These are phyloP conservation scores for Hippoglossus stenolepis DNA, from an alignment of 2,113 vertebrate species.

Conservation along the genomic window DNA sequence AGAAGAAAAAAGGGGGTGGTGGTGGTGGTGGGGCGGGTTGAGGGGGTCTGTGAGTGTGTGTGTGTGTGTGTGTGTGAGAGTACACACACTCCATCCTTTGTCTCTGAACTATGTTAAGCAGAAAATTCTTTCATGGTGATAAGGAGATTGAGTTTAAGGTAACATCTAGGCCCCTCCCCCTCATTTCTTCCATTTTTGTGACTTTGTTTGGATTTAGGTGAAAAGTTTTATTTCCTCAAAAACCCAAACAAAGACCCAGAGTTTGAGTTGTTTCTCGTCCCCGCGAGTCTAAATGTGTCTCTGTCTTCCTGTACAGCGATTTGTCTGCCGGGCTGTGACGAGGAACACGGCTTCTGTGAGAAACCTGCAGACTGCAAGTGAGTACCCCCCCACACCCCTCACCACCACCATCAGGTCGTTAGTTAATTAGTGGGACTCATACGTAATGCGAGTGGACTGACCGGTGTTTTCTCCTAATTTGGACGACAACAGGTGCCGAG, in stretches of 20 bases:
- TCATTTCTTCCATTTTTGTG: slow-evolving; percentile 59
- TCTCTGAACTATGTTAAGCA: slow-evolving; percentile 87
- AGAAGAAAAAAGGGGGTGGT: slow-evolving; percentile 85
- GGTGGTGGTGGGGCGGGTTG: slow-evolving; percentile 59
- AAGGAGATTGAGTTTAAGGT: slow-evolving; percentile 76
- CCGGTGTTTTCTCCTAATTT: slow-evolving; percentile 50
- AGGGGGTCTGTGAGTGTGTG: slow-evolving; percentile 54
- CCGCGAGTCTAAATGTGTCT: background rate
- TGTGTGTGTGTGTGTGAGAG: slow-evolving; percentile 55
- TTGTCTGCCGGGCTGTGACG: slow-evolving; percentile 95
- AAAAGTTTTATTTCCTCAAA: slow-evolving; percentile 1
- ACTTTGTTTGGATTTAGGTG: slow-evolving; percentile 67
- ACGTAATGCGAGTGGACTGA: slow-evolving; percentile 65
- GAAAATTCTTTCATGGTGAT: slow-evolving; percentile 85
- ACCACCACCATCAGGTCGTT: background rate
- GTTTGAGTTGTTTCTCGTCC: background rate
- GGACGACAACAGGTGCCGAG: slow-evolving; percentile 89
- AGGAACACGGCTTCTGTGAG: slow-evolving; percentile 95
- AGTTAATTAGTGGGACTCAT: background rate
- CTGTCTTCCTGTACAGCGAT: slow-evolving; percentile 84
- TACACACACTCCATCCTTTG: slow-evolving; percentile 83
- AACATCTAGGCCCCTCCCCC: background rate
- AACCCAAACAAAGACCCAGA: background rate
- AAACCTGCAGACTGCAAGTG: slow-evolving; percentile 99
- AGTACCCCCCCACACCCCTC: slow-evolving; percentile 65